Base-by-base conservation (phyloP, 1,140 invertebrate genomes). In the Aradophagus sp. region DNA sequence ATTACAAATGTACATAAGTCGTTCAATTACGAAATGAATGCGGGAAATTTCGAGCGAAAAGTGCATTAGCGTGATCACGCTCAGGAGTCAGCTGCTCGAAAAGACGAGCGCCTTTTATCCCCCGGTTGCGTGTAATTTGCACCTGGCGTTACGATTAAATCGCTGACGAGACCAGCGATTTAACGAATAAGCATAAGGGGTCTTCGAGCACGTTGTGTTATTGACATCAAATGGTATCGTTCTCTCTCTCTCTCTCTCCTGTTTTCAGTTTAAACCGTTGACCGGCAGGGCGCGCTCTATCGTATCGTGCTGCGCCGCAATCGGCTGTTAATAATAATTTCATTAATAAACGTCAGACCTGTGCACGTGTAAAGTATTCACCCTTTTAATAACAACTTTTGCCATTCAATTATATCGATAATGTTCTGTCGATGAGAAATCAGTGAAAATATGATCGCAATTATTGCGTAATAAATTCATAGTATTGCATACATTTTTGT, bases 111-210 rank as follows among this genome's bases (percentile, higher is more conserved):
- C 27, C 41, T 65, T 32, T 35, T 48, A 55, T 63, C 63, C 74
- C 59, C 65, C 45, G 26, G 26, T 61, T 61, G 52, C 50, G 56
- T 73, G 79, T 85, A 84, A 86, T 84, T 84, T 79, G 82, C 83
- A 86, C 84, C 84, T 85, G 84, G 84, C 81, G 78, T 75, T 81
- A 78, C 80, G 83, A 85, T 86, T 85, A 73, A 80, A 85, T 85
- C 83, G 76, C 65, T 59, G 71, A 65, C 32, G 17, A 23, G 27
- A 65, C 59, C 71, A 78, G 63, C 56, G 67, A 76, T 75, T 75
- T 75, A 74, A 75, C 70, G 68, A 66, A 68, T 55, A 10, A 41
- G 53, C 72, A 74, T 72, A 67, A 59, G 66, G 58, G 61, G 55
- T 70, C 58, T 70, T 48, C 55, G 11, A 6, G 3, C 4, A 29